phyloP scores from a whole-genome alignment of 2,888 invertebrate species.

The Argyresthia albistria region DNA sequence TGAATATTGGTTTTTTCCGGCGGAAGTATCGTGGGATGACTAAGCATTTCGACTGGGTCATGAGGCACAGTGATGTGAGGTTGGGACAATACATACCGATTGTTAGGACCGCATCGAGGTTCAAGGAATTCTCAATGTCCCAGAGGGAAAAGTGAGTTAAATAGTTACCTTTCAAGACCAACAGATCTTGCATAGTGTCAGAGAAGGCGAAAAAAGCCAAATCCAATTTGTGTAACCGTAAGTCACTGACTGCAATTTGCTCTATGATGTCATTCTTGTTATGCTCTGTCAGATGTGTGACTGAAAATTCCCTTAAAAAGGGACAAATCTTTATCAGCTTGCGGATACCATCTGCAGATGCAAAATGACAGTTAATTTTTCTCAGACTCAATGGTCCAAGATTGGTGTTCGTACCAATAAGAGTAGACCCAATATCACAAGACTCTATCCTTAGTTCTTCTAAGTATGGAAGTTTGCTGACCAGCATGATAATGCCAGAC shows the following conservation, averaged over 20 bases:
- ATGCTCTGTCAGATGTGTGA: conserved; percentile 55
- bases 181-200: conserved; percentile 44
- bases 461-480: conserved; percentile 48
- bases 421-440: conserved; percentile 62
- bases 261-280: conserved; percentile 58
- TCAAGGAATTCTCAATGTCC: conserved; percentile 57
- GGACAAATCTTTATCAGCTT: conserved; percentile 59
- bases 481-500: conserved; percentile 51
- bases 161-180: conserved; percentile 47
- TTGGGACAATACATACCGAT: conserved; percentile 56
- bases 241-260: conserved; percentile 45
- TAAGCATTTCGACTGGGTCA: conserved; percentile 53
- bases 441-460: conserved; percentile 62
- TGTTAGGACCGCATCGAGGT: conserved; percentile 43
- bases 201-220: conserved; percentile 61
- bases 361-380: conserved; percentile 61
- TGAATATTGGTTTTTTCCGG: conserved; percentile 40
- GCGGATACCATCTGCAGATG: conserved; percentile 51
- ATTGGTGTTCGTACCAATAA: conserved; percentile 40
- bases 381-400: conserved; percentile 52
- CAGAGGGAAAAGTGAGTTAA: conserved; percentile 59
- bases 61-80: conserved; percentile 45
- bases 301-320: conserved; percentile 45
- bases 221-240: conserved; percentile 43
- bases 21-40: conserved; percentile 42